Evolutionary conservation across 2,888 invertebrate species (phyloP).

Genomic region (Clivina fossor): DNA sequence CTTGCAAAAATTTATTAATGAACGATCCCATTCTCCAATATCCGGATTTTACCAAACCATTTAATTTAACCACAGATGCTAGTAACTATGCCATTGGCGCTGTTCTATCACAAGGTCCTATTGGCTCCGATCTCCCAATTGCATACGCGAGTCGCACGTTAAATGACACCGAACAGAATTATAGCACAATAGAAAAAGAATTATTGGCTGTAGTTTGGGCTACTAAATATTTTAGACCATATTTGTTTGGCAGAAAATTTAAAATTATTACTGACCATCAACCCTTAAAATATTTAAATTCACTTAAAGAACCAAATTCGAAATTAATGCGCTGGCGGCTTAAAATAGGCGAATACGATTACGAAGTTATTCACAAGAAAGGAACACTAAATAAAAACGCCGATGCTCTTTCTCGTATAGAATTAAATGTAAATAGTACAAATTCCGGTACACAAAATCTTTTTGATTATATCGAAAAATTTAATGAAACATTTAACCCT

Average conservation of each 20-base stretch:
- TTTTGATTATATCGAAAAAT: constrained; percentile 4
- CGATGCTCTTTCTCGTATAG: not conserved
- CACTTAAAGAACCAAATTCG: constrained; percentile 47
- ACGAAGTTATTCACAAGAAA: constrained; percentile 33
- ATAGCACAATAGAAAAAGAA: constrained; percentile 40
- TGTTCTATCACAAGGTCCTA: constrained; percentile 36
- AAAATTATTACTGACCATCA: constrained; percentile 50
- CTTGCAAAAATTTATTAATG: constrained; percentile 32
- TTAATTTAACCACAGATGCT: constrained; percentile 41
- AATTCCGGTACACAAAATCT: not conserved
- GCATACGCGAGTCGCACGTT: constrained; percentile 40
- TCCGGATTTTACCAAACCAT: constrained; percentile 38
- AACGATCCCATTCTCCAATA: constrained; percentile 33
- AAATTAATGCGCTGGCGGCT: constrained; percentile 47
- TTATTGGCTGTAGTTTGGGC: constrained; percentile 40
- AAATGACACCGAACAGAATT: constrained; percentile 34
- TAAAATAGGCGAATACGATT: constrained; percentile 42
- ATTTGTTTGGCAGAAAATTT: constrained; percentile 43
- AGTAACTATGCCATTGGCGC: constrained; percentile 38
- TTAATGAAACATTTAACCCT: not conserved
- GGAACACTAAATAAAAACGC: not conserved
- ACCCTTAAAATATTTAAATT: too few species aligned
- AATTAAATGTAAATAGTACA: not conserved
- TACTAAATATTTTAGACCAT: constrained; percentile 39
- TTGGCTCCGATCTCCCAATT: constrained; percentile 36